phyloP scores from a whole-genome alignment of 2,797 vertebrate genomes.

The Anguilla obscura region DNA sequence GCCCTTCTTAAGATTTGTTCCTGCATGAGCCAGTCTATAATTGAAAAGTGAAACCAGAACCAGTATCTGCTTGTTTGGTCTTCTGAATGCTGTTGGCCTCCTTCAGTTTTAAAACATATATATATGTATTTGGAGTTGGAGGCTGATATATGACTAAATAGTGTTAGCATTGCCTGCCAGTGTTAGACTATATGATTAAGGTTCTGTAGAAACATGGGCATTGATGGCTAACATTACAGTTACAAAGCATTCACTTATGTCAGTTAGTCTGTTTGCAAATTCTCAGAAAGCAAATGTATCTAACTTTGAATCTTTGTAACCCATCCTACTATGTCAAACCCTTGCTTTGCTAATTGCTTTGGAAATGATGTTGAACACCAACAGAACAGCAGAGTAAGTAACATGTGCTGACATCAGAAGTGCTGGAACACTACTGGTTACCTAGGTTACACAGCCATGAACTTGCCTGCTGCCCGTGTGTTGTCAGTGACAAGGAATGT shows the following conservation, averaged over 20 bases:
- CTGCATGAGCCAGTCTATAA: background rate
- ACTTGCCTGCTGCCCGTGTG: background rate
- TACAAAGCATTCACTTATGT: background rate
- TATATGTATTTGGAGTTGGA: background rate
- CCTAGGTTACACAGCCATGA: slow-evolving; percentile 6
- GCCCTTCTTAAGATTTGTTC: background rate
- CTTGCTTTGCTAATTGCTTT: background rate
- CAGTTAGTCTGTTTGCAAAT: background rate
- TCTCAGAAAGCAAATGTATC: background rate
- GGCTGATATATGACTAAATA: background rate
- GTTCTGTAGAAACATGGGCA: background rate
- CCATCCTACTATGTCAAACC: background rate
- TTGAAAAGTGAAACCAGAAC: background rate
- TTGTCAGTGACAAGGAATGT: background rate
- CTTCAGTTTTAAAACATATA: background rate
- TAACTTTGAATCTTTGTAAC: background rate
- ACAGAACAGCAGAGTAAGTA: background rate
- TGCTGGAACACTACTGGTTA: background rate
- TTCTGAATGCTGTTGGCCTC: background rate
- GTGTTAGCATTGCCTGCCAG: background rate
- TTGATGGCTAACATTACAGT: background rate
- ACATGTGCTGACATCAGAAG: background rate
- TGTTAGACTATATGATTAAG: background rate
- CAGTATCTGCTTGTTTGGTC: background rate
- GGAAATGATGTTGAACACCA: background rate